phyloP scores from a whole-genome alignment of 2,113 vertebrate genomes.

The Callopanchax toddi region DNA sequence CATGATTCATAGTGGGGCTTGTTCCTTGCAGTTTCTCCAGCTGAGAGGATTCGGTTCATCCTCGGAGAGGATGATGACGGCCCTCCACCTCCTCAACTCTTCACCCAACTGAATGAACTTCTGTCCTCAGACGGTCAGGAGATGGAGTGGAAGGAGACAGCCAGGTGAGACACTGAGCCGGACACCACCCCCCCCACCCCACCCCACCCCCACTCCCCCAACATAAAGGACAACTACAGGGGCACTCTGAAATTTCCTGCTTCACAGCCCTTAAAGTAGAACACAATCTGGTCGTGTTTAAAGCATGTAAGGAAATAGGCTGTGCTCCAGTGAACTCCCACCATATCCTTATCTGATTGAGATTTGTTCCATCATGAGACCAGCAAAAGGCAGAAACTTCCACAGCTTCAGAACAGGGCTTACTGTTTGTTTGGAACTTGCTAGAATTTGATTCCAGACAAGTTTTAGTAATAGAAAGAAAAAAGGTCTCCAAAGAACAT shows the following conservation, averaged over 20 bases:
- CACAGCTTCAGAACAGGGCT: conserved; percentile 34
- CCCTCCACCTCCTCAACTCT: conserved; percentile 93
- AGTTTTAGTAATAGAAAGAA: not conserved
- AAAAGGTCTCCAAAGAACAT: not conserved
- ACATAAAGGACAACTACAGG: not conserved
- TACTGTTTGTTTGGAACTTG: not conserved
- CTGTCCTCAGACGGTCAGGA: conserved; percentile 93
- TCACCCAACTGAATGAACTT: conserved; percentile 96
- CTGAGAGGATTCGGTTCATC: conserved; percentile 95
- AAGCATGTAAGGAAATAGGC: conserved; percentile 44
- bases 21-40: conserved; percentile 87
- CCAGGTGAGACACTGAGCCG: conserved; percentile 82
- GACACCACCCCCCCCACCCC: not conserved
- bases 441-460: not conserved
- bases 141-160: conserved; percentile 98
- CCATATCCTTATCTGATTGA: conserved; percentile 52
- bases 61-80: conserved; percentile 96
- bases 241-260: conserved; percentile 13
- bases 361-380: conserved; percentile 48
- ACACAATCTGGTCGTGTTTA: conserved; percentile 45
- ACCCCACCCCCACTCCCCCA: not conserved
- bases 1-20: not conserved
- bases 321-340: conserved; percentile 44
- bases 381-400: conserved; percentile 59
- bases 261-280: conserved; percentile 23